These are phyloP conservation scores for Anolis apletophallus DNA, from an alignment of 2,797 vertebrate genomes.

Conservation along the genomic window DNA sequence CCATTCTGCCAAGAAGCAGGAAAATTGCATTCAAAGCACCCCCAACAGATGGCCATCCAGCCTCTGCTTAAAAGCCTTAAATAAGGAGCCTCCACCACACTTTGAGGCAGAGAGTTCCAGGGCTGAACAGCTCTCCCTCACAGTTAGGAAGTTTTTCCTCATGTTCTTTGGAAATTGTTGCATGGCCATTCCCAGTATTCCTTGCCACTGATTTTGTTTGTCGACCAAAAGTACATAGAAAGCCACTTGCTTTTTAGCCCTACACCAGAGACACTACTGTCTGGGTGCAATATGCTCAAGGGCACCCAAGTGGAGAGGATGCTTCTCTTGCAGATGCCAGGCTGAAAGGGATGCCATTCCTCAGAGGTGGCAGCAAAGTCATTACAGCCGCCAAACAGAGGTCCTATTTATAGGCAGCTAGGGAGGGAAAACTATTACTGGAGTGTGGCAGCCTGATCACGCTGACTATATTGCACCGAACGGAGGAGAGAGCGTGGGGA, in stretches of 20 bases:
- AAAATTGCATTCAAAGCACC: no score
- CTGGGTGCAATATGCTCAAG: background rate
- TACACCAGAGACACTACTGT: no score
- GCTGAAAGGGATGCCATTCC: background rate
- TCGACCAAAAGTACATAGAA: no score
- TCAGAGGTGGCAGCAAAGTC: background rate
- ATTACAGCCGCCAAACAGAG: background rate
- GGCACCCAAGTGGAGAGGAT: background rate
- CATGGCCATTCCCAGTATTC: background rate
- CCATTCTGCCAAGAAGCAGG: no score
- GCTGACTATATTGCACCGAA: background rate
- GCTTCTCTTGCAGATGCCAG: background rate
- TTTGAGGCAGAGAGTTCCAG: no score
- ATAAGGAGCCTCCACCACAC: no score
- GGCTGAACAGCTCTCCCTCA: no score
- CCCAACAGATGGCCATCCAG: no score
- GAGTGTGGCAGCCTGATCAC: background rate
- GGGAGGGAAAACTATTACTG: background rate
- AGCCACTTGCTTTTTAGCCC: no score
- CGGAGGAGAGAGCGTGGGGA: background rate
- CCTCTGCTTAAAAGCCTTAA: no score
- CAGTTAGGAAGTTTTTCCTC: no score
- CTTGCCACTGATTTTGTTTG: background rate
- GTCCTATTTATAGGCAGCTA: slow-evolving; percentile 15
- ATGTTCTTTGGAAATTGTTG: no score